Conservation (phyloP, 2,113 vertebrate genomes). For the Orcinus orca region DNA sequence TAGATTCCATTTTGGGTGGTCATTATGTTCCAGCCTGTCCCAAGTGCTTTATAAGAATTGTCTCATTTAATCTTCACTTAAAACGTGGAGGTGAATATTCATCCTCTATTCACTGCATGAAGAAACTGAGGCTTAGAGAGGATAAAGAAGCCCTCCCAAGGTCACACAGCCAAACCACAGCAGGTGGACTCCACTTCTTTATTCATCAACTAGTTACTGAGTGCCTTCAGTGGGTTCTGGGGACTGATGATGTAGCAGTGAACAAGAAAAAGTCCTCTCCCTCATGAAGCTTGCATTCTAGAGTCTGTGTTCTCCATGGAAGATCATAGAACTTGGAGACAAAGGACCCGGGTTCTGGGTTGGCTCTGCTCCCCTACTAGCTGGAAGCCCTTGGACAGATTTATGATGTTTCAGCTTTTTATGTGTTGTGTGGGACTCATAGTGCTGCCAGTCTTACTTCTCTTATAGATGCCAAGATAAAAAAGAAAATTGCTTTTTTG, state of each 20-base stretch:
- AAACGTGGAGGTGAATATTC: neutral
- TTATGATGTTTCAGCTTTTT: conserved; percentile 40
- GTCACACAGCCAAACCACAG: neutral
- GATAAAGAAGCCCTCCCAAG: neutral
- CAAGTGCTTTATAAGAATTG: conserved; percentile 5
- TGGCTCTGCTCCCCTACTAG: neutral
- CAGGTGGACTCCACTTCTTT: neutral
- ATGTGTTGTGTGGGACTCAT: neutral
- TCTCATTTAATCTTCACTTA: neutral
- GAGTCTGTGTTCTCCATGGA: neutral
- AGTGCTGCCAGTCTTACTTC: neutral
- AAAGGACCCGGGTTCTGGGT: neutral
- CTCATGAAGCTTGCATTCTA: neutral
- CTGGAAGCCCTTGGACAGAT: neutral
- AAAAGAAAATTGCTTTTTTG: conserved; percentile 12
- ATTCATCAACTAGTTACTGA: neutral
- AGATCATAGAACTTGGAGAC: neutral
- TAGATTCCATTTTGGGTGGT: conserved; percentile 20
- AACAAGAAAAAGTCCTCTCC: neutral
- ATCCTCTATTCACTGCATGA: neutral
- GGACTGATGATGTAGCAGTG: neutral
- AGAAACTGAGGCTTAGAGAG: conserved; percentile 37
- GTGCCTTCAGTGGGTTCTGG: neutral
- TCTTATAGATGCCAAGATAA: conserved; percentile 35
- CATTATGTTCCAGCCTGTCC: neutral